Base-by-base conservation (phyloP, 2,797 vertebrate genomes). In the Leucoraja ocellata region DNA sequence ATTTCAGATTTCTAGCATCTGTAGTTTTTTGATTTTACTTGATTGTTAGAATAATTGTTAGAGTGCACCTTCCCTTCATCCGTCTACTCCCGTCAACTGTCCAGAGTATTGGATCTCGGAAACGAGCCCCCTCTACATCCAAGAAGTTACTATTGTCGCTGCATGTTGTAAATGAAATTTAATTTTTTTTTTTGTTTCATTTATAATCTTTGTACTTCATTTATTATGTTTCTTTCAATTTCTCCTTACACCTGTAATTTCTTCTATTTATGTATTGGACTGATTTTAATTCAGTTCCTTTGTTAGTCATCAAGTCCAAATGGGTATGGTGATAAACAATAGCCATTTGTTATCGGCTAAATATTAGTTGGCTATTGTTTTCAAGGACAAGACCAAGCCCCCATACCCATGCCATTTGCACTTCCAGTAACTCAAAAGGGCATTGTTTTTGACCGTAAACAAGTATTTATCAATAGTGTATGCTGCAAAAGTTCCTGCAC, bases 211-310 rank as follows among this genome's bases (percentile, higher is more conserved):
- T 14, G 13, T 83, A 10, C 46, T 83, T 54, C 0, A 21, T 83
- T 58, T 54, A 54, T 54, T 58, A 54, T 54, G 5, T 54, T 58
- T 25, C 80, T 46, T 54, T 54, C n/a, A 18, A 25, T n/a, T n/a
- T 54, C 8, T 21, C 54, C 80, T 58, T 11, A 54, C 3, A 25
- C 23, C 46, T 54, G 16, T 25, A 21, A 25, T 25, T 83, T 10
- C 11, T 58, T 58, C 46, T 46, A 23, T n/a, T 46, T 83, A 10
- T 25, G 8, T 58, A 54, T 83, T 83, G 46, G 25, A 25, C 54
- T 83, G 18, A 36, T 78, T 78, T n/a, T 78, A 78, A 78, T 78
- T 78, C 46, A 54, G 77, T 83, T 83, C 25, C 80, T 83, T 83
- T 83, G 2, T 83, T 2, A 58, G 10, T 83, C 39, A 3, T 58